phyloP scores from a whole-genome alignment of 2,113 vertebrate genomes.

The Tetraodon nigroviridis region DNA sequence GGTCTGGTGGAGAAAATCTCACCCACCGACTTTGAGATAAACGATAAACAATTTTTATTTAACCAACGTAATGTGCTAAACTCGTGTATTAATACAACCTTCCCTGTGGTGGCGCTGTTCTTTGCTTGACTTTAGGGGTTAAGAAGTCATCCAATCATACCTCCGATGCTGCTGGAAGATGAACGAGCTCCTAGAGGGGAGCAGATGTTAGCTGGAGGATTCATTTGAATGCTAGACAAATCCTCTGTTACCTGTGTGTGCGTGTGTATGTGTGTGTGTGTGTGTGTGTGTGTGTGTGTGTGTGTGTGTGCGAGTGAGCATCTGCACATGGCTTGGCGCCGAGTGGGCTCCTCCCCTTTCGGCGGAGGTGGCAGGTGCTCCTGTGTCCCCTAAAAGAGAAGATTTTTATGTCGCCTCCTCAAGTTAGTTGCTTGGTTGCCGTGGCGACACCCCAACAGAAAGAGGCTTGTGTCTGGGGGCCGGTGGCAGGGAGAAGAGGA shows the following conservation, averaged over 20 bases:
- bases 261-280: neutral
- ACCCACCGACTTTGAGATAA: slow-evolving; percentile 9
- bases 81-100: no score
- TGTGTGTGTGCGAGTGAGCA: no score
- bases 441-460: slow-evolving; percentile 78
- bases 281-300: neutral
- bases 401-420: slow-evolving; percentile 79
- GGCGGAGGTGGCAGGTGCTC: slow-evolving; percentile 77
- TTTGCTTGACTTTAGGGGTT: neutral
- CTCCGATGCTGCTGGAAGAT: slow-evolving; percentile 38
- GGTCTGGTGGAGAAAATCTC: slow-evolving; percentile 37
- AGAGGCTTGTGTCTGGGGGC: slow-evolving; percentile 80
- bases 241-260: slow-evolving; percentile 27
- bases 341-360: slow-evolving; percentile 55
- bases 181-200: slow-evolving; percentile 42
- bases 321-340: slow-evolving; percentile 48
- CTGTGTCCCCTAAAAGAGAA: slow-evolving; percentile 70
- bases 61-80: no score
- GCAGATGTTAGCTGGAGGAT: slow-evolving; percentile 62
- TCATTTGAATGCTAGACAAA: slow-evolving; percentile 60
- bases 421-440: slow-evolving; percentile 78
- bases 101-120: no score
- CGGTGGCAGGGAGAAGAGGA: slow-evolving; percentile 68
- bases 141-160: slow-evolving; percentile 22
- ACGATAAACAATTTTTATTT: no score